These are phyloP conservation scores for Turdus rufiventris DNA, from an alignment of 2,113 vertebrate genomes.

Conservation along the genomic window DNA sequence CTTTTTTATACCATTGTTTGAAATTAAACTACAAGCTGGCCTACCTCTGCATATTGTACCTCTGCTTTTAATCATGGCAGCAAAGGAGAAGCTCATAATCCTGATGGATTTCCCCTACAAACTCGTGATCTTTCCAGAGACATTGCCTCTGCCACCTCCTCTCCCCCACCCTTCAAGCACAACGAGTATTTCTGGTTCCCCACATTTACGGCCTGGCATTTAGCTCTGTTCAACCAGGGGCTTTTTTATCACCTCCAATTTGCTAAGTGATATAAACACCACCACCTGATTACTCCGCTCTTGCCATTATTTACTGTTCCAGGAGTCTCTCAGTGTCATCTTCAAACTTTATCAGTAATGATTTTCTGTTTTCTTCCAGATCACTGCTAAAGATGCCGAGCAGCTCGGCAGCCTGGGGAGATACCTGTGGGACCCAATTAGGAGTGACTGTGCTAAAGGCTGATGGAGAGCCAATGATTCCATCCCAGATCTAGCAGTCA, in stretches of 20 bases:
- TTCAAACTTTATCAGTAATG: constrained; percentile 52
- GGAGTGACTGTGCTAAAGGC: not conserved
- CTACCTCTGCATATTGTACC: not conserved
- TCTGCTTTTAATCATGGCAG: not conserved
- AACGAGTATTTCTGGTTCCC: not conserved
- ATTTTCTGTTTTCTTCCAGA: constrained; percentile 49
- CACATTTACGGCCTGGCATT: constrained; percentile 10
- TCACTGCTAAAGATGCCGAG: not conserved
- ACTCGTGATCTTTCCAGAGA: not conserved
- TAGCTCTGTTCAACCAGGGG: not conserved
- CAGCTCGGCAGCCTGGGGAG: not conserved
- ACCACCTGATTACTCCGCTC: not conserved
- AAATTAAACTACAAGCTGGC: not conserved
- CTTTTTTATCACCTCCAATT: constrained; percentile 46
- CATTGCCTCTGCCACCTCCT: not conserved
- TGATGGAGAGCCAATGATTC: not conserved
- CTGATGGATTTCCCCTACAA: constrained; percentile 13
- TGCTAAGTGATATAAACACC: constrained; percentile 35
- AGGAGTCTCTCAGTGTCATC: constrained; percentile 24
- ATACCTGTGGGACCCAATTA: constrained; percentile 46
- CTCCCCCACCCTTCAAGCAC: not conserved
- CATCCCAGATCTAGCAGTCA: not conserved
- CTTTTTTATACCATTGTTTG: not conserved
- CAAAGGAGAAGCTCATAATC: not conserved
- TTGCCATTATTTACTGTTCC: constrained; percentile 31